These are phyloP conservation scores for Diplolepis rosae DNA, from an alignment of 2,888 invertebrate species.

Conservation along the genomic window DNA sequence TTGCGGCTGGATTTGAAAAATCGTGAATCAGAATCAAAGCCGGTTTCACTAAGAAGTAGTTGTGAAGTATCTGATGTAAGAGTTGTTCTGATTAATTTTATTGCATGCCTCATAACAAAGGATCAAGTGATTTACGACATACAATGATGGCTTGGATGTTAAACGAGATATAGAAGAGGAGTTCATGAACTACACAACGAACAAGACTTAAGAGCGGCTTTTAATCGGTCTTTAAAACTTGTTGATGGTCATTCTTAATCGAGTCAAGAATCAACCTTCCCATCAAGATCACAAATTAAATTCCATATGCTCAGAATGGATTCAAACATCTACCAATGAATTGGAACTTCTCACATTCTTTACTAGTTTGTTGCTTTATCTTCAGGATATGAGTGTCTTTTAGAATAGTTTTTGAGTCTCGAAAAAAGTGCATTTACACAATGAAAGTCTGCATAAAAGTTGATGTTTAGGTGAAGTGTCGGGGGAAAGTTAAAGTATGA, in stretches of 20 bases:
- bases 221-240: neutral
- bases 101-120: conserved; percentile 1
- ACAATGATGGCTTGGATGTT: neutral
- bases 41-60: conserved; percentile 9
- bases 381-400: no score
- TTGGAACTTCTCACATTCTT: no score
- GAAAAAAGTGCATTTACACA: neutral
- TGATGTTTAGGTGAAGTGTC: neutral
- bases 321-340: no score
- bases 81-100: conserved; percentile 31
- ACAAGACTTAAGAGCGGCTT: no score
- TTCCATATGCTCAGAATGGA: no score
- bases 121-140: conserved; percentile 10
- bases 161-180: neutral
- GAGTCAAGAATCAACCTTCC: no score
- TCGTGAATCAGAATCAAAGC: conserved; percentile 16
- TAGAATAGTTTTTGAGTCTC: neutral
- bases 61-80: conserved; percentile 16
- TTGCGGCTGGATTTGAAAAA: conserved; percentile 20
- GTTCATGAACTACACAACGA: conserved; percentile 4
- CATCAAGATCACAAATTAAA: no score
- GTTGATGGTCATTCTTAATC: neutral
- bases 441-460: neutral
- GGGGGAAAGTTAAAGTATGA: conserved; percentile 9
- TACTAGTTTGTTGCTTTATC: no score